Base-by-base conservation (phyloP, 2,113 vertebrate genomes). In the Lepisosteus osseus region DNA sequence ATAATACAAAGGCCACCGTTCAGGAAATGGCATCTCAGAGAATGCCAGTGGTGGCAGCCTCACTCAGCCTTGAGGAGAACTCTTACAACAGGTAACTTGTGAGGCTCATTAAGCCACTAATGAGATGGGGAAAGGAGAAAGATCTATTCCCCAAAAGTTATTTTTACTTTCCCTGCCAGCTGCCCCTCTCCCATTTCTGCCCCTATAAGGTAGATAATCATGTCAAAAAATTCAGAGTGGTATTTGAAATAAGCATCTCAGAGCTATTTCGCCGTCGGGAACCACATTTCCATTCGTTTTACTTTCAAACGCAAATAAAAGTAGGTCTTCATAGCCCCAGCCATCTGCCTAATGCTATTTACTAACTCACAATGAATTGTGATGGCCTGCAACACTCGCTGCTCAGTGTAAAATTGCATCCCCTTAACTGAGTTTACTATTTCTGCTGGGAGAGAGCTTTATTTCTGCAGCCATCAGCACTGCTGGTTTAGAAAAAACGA, bases 31-130 rank as follows among this genome's bases (percentile, higher is more conserved):
- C 47, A 5, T 6, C 5, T 51, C 5, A 9, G 9, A 51, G 47
- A 51, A 9, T 51, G 47, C 5, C 47, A 51, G 47, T 51, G 2
- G 9, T 9, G 47, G 47, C 5, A 51, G 47, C 3, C 54, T 9
- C 15, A 47, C 15, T 9, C 43, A 61, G 54, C 44, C 43, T 40
- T 67, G 56, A n/a, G 59, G n/a, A 11, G 5, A 65, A 13, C 40
- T 42, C 65, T 47, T 61, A 68, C 44, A 41, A 61, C 65, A 68
- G 29, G 57, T 51, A 68, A 54, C 3, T 13, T 44, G 56, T 63
- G 11, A 68, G 65, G n/a, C 45, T 73, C 65, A 73, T 55, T 62
- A 68, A 17, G 57, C 13, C 17, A 45, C 65, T 62, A 73, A 68
- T 68, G 65, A 63, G 56, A 54, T 42, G 57, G 57, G 17, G 13